Conservation (phyloP, 2,113 vertebrate species). For the Gracilinanus agilis region DNA sequence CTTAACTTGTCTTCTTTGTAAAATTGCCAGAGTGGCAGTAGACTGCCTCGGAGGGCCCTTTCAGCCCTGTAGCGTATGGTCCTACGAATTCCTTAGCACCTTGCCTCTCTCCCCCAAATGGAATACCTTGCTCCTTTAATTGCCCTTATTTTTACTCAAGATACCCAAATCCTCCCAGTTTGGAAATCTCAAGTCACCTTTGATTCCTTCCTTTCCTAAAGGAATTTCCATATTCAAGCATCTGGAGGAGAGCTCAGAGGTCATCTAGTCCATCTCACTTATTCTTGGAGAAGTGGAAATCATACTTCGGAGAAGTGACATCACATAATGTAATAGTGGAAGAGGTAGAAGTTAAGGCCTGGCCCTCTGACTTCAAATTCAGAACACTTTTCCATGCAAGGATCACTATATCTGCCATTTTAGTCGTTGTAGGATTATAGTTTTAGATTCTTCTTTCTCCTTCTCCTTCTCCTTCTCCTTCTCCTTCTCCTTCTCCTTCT, state of each 20-base stretch:
- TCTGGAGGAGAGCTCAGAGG: neutral
- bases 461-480: too few relatives aligned
- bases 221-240: neutral
- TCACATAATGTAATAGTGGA: neutral
- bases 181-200: neutral
- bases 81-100: neutral
- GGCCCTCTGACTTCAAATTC: neutral
- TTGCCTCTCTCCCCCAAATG: neutral
- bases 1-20: neutral
- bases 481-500: too few relatives aligned
- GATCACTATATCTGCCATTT: neutral
- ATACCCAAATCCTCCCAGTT: neutral
- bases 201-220: neutral
- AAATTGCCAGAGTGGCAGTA: neutral
- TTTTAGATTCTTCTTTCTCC: too few relatives aligned
- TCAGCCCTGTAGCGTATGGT: neutral
- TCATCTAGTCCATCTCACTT: neutral
- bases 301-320: neutral
- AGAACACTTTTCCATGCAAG: neutral
- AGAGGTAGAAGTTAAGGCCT: neutral
- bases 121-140: neutral
- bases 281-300: neutral
- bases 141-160: neutral
- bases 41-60: too few relatives aligned
- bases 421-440: neutral